These are phyloP conservation scores for Lasiurus cinereus DNA, from an alignment of 2,113 vertebrate genomes.

Conservation along the genomic window DNA sequence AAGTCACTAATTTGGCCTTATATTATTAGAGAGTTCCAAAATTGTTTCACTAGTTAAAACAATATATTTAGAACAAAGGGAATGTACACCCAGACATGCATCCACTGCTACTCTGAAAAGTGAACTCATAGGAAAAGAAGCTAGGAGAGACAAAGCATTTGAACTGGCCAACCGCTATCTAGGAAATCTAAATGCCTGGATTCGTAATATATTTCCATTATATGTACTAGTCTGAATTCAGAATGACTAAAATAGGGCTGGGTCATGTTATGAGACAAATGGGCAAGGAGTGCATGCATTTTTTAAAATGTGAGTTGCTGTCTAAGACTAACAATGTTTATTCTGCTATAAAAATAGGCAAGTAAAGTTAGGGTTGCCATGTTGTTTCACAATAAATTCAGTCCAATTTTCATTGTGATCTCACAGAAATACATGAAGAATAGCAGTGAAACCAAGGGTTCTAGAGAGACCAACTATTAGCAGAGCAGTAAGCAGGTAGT, in stretches of 20 bases:
- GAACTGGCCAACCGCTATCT: conserved; percentile 5
- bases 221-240: conserved; percentile 46
- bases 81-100: background rate
- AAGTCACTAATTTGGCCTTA: conserved; percentile 45
- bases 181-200: conserved; percentile 47
- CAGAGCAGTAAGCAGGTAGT: conserved; percentile 40
- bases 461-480: conserved; percentile 22
- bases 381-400: conserved; percentile 63
- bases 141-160: background rate
- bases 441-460: conserved; percentile 30
- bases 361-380: conserved; percentile 53
- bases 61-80: conserved; percentile 6
- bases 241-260: conserved; percentile 23
- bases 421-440: conserved; percentile 52
- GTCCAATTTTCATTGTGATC: background rate
- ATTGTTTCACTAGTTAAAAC: conserved; percentile 29
- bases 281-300: conserved; percentile 56
- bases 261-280: conserved; percentile 38
- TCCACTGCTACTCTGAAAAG: background rate
- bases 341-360: conserved; percentile 60
- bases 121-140: conserved; percentile 32
- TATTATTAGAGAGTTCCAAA: conserved; percentile 10
- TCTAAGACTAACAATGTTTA: conserved; percentile 61
- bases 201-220: conserved; percentile 57
- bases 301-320: background rate